Evolutionary conservation across 2,888 invertebrate genomes (phyloP), one percentile per base, ranked within the genome.

Genomic region (Mesoligia furuncula): DNA sequence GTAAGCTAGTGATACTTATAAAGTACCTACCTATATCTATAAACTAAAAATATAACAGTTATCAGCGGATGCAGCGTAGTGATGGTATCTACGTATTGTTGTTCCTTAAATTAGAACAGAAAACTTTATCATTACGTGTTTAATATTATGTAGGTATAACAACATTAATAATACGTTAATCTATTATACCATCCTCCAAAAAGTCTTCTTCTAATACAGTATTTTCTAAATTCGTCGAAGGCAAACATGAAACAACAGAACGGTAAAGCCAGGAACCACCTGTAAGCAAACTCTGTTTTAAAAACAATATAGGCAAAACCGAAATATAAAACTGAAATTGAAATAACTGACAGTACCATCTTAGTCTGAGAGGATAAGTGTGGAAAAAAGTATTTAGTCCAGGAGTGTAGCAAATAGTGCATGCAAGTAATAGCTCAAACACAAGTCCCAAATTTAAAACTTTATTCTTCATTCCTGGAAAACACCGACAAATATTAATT

Each of bases 221-320:
- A 97, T 91, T 98, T 98, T 88, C 98, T 97, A 64, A 97, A 94
- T 94, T 98, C 98, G 87, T 98, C 98, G 90, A 98, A 98, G 48
- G 96, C 91, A 93, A 98, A 97, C 93, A 98, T 97, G 65, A 97
- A 92, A n/a, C 97, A 83, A 70, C 97, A 97, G 93, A 98, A 98
- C 24, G 98, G 98, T 79, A 98, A 86, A 51, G 97, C 97, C 68
- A 98, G 97, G 91, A 98, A 97, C 98, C 98, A 98, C 98, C 98
- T 96, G 91, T 9, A 87, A 75, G 51, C 59, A 83, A 71, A 73
- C 13, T 9, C 17, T 27, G 15, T 64, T 65, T 71, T 54, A 59
- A 36, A 57, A 71, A 48, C 2, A 67, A n/a, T 54, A 15, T 0
- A 24, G 7, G 9, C 4, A 17, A 64, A 15, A 36, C 24, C 51